Evolutionary conservation across 2,797 vertebrate species (phyloP), one percentile per base, ranked within the genome.

Genomic region (Danio kyathit): DNA sequence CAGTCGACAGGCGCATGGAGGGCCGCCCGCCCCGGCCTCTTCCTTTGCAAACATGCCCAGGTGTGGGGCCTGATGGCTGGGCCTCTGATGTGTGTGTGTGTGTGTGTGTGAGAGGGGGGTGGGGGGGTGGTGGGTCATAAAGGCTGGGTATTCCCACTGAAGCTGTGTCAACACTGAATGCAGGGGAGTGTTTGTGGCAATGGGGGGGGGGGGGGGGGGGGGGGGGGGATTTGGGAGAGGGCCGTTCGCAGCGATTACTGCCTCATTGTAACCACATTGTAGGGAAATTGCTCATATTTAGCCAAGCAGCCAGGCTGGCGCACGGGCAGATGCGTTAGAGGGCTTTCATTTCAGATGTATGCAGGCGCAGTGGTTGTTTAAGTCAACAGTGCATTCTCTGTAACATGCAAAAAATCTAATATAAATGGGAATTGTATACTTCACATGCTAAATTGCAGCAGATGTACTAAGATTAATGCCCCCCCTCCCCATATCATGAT

Each of bases 41-140:
- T 95, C 94, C 94, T 95, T 92, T 91, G 91, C 94, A 95, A 95
- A 95, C 93, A 95, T 94, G 94, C 93, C 94, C 94, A 95, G 94
- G 94, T 95, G 93, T 94, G 93, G 94, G 93, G 93, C 93, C 93
- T 94, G 84, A 83, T 92, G 93, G 93, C 91, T 90, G 90, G 90
- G 92, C 92, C 93, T 94, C 92, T 95, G 94, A 94, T 95, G 89
- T 90, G 89, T 90, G 57, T 85, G 81, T 90, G 87, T 87, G 89
- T 64, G 83, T 83, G 88, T 83, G 84, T 64, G 82, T 80, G 80
- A 49, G 73, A 13, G 41, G 61, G 51, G 19, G 67, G n/a, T n/a
- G n/a, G n/a, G n/a, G n/a, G n/a, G n/a, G n/a, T n/a, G n/a, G n/a
- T n/a, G n/a, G 70, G 70, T 82, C 84, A 85, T 85, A 67, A 65